A percentile compares a stretch with the other conserved stretches of the same genome.
These are phyloP conservation scores for Antheraea pernyi DNA, from an alignment of 1,140 invertebrate species.

Conservation along the genomic window DNA sequence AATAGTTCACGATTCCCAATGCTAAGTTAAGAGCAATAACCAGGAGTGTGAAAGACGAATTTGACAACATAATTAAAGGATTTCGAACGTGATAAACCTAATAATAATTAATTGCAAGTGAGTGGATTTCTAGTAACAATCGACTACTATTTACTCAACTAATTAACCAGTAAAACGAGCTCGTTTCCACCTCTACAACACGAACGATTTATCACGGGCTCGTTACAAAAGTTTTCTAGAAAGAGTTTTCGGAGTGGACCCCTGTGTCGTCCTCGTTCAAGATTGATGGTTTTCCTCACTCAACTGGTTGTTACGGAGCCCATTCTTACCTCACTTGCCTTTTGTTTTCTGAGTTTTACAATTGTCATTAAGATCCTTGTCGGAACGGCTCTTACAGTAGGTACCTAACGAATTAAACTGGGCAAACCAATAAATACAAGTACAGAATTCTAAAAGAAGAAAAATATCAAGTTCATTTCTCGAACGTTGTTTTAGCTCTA, in stretches of 20 bases:
- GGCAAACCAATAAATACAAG: conserved; percentile 2
- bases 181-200: conserved; percentile 34
- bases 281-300: conserved; percentile 60
- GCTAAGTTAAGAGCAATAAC: too few relatives aligned
- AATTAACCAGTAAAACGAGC: conserved; percentile 7
- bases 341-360: conserved; percentile 51
- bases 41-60: too few relatives aligned
- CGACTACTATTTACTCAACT: conserved; percentile 9
- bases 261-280: conserved; percentile 52
- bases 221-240: conserved; percentile 53
- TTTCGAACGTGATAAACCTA: too few relatives aligned
- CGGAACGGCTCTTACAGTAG: not conserved
- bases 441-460: not conserved
- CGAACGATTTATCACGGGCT: conserved; percentile 53
- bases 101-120: too few relatives aligned
- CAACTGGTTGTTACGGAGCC: conserved; percentile 42
- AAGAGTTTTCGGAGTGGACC: conserved; percentile 57
- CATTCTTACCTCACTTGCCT: conserved; percentile 36
- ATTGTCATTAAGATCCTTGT: conserved; percentile 44
- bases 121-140: not conserved
- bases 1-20: too few relatives aligned
- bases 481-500: too few relatives aligned
- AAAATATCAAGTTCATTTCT: too few relatives aligned
- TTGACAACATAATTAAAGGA: too few relatives aligned
- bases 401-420: conserved; percentile 20